Percentiles rank a stretch among this genome's conserved stretches.
phyloP scores from a whole-genome alignment of 1,140 invertebrate genomes.

The Lucilia cuprina region DNA sequence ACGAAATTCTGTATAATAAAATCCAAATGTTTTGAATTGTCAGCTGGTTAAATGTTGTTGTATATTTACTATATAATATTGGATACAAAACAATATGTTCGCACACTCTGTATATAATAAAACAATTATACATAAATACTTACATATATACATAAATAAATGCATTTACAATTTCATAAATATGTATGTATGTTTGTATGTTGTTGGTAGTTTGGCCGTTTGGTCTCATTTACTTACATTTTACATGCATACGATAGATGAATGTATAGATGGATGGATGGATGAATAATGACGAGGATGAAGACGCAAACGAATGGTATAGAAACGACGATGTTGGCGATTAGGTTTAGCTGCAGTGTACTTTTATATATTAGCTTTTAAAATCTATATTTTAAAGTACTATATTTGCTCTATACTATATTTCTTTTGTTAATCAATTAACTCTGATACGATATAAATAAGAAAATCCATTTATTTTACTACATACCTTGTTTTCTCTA shows the following conservation, averaged over 20 bases:
- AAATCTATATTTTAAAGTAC: no score
- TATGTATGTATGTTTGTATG: conserved; percentile 1
- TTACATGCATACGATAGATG: background rate
- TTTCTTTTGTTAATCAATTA: no score
- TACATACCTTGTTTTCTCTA: no score
- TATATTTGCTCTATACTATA: no score
- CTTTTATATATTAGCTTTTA: no score
- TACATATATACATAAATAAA: background rate
- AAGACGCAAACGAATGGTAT: background rate
- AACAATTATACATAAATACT: background rate
- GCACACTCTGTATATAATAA: background rate
- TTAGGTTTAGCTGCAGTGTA: background rate
- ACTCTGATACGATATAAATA: no score
- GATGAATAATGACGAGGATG: background rate
- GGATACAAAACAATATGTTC: background rate
- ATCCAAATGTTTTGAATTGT: conserved; percentile 33
- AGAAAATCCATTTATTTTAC: no score
- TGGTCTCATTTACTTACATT: conserved; percentile 5
- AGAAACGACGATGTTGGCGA: background rate
- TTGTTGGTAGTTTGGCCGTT: conserved; percentile 1
- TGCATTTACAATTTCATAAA: background rate
- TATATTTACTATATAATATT: background rate
- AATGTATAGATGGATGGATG: background rate
- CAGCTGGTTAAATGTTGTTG: conserved; percentile 23
- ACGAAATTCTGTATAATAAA: conserved; percentile 16